A percentile compares a stretch with the other conserved stretches of the same genome.
Conservation (phyloP, 2,888 invertebrate genomes). For the Apotomis turbidana region DNA sequence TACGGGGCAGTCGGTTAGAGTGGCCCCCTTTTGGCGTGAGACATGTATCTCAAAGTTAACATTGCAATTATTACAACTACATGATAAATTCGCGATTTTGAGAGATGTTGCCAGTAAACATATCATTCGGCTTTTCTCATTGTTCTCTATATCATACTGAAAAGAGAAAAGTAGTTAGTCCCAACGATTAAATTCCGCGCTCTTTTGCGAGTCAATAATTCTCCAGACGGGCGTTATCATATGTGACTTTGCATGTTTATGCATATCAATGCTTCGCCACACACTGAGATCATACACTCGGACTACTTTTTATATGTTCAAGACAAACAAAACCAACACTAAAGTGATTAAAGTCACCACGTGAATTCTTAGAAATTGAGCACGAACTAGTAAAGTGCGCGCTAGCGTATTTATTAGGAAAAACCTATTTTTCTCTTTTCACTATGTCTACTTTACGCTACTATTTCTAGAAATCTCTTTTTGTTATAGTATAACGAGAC, state of each 20-base stretch:
- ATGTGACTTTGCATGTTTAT: neutral
- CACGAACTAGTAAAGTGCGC: neutral
- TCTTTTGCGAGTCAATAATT: neutral
- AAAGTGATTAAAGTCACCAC: neutral
- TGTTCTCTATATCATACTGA: conserved; percentile 50
- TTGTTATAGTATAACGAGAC: conserved; percentile 43
- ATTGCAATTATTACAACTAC: conserved; percentile 75
- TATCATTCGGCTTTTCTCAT: conserved; percentile 81
- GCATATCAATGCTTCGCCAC: neutral
- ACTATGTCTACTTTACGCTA: conserved; percentile 47
- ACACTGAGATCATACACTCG: neutral
- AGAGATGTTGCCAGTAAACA: conserved; percentile 82
- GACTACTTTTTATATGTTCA: neutral
- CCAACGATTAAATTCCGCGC: neutral
- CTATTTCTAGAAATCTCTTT: conserved; percentile 47
- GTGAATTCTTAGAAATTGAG: neutral
- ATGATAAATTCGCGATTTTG: conserved; percentile 77
- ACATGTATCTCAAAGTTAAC: conserved; percentile 48
- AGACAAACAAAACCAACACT: neutral
- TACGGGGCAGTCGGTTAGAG: conserved; percentile 10
- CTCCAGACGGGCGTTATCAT: neutral
- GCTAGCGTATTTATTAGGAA: neutral
- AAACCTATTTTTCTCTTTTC: conserved; percentile 2
- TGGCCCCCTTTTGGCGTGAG: conserved; percentile 26
- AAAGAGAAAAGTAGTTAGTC: conserved; percentile 17